A percentile compares a stretch with the other conserved stretches of the same genome.
Evolutionary conservation across 1,140 invertebrate genomes (phyloP).

Genomic region (Parapsyche elsis): DNA sequence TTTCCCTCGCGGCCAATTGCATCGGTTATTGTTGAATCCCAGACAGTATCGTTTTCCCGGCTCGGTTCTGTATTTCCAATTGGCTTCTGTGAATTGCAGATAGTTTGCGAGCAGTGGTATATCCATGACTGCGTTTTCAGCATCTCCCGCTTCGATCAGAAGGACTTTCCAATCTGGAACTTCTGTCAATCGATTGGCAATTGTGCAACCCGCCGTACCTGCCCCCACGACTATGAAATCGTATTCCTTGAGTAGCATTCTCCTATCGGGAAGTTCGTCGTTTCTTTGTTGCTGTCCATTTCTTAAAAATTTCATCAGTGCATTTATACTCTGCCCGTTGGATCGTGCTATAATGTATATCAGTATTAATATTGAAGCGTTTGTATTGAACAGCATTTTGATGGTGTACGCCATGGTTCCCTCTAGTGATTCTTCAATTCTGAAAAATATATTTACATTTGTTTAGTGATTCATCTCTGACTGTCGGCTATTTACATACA

Average conservation of each 20-base stretch:
- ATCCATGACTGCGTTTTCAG: constrained; percentile 74
- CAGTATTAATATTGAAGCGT: too few species aligned
- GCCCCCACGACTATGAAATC: constrained; percentile 78
- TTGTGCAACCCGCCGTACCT: constrained; percentile 77
- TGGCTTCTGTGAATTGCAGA: constrained; percentile 70
- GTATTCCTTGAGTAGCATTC: constrained; percentile 61
- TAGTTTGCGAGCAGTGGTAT: constrained; percentile 73
- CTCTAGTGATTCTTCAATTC: too few species aligned
- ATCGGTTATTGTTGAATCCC: constrained; percentile 69
- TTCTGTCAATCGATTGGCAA: constrained; percentile 74
- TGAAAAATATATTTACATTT: too few species aligned
- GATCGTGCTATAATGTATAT: background rate
- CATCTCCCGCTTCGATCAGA: constrained; percentile 75
- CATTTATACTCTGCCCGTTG: background rate
- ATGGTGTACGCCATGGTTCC: too few species aligned
- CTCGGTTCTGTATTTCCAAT: constrained; percentile 77
- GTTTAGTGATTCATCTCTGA: too few species aligned
- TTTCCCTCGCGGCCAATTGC: constrained; percentile 81
- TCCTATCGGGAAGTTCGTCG: constrained; percentile 61
- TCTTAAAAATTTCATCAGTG: constrained; percentile 36
- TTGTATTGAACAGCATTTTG: too few species aligned
- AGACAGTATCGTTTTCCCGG: constrained; percentile 68
- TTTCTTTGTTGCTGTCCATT: constrained; percentile 45
- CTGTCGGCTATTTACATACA: too few species aligned
- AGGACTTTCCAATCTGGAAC: constrained; percentile 67